phyloP scores from a whole-genome alignment of 2,113 vertebrate genomes.

The Coptodon bakossiorum region DNA sequence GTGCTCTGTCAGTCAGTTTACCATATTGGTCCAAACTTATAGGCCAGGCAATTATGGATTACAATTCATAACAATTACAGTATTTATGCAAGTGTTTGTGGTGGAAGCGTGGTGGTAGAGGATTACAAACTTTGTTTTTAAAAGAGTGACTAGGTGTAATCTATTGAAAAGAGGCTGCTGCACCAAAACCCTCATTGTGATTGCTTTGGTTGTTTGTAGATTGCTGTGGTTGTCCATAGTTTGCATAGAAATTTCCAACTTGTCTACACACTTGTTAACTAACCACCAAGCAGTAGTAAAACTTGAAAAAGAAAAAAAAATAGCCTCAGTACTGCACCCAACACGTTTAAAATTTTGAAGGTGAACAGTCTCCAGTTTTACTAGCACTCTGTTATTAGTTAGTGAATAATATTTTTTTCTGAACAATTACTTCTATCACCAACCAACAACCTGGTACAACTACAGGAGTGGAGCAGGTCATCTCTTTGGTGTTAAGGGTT shows the following conservation, averaged over 20 bases:
- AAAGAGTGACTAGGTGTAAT: background rate
- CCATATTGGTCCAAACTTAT: background rate
- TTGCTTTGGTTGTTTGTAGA: background rate
- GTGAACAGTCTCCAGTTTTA: background rate
- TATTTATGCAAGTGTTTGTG: background rate
- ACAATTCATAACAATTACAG: background rate
- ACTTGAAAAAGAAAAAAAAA: background rate
- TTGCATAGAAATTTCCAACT: background rate
- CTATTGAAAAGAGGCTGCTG: background rate
- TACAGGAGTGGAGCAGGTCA: background rate
- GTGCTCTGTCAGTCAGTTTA: background rate
- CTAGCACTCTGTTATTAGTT: background rate
- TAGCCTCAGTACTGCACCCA: background rate
- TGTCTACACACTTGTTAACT: background rate
- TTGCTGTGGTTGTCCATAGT: background rate
- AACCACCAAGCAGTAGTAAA: background rate
- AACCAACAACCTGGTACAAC: background rate
- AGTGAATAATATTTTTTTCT: background rate
- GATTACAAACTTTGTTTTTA: background rate
- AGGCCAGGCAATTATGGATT: background rate
- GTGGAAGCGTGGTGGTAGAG: background rate
- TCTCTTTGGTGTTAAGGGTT: background rate
- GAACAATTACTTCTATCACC: background rate
- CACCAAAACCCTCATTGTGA: background rate
- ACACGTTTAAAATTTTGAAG: background rate